Evolutionary conservation across 2,888 invertebrate species (phyloP).

Genomic region (Incurvaria masculella): DNA sequence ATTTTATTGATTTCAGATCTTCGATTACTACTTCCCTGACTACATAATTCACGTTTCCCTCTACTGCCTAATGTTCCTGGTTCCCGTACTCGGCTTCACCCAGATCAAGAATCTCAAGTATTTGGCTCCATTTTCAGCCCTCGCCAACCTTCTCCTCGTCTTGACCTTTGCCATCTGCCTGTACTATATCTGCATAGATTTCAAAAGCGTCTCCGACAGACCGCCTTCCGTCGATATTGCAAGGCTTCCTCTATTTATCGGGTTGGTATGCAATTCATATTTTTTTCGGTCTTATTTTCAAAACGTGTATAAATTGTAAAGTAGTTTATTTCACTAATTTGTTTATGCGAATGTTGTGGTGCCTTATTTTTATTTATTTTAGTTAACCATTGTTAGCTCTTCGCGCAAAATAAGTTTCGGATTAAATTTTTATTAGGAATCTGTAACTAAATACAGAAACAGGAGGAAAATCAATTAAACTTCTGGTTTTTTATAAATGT

Average conservation of each 20-base stretch:
- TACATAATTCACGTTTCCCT: conserved; percentile 25
- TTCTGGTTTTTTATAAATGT: too few species aligned
- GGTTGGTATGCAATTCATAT: conserved; percentile 30
- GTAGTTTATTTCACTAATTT: neutral
- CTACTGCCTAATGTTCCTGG: conserved; percentile 40
- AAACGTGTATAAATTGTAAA: neutral
- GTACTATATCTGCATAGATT: conserved; percentile 69
- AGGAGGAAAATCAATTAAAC: too few species aligned
- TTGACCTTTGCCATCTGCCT: conserved; percentile 77
- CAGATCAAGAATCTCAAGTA: conserved; percentile 73
- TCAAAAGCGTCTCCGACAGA: conserved; percentile 40
- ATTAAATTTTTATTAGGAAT: too few species aligned
- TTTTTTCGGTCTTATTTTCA: neutral
- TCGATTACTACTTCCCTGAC: conserved; percentile 24
- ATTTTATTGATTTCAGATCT: conserved; percentile 29
- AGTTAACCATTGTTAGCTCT: too few species aligned
- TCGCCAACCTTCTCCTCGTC: conserved; percentile 81
- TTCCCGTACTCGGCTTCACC: conserved; percentile 40
- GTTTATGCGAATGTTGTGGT: too few species aligned
- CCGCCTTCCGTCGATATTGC: conserved; percentile 55
- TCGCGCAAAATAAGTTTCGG: too few species aligned
- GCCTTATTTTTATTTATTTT: too few species aligned
- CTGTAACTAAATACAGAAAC: too few species aligned
- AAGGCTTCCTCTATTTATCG: conserved; percentile 82
- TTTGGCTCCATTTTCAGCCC: conserved; percentile 83